These are phyloP conservation scores for Mormyrus iriodes DNA, from an alignment of 2,113 vertebrate genomes.

Conservation along the genomic window DNA sequence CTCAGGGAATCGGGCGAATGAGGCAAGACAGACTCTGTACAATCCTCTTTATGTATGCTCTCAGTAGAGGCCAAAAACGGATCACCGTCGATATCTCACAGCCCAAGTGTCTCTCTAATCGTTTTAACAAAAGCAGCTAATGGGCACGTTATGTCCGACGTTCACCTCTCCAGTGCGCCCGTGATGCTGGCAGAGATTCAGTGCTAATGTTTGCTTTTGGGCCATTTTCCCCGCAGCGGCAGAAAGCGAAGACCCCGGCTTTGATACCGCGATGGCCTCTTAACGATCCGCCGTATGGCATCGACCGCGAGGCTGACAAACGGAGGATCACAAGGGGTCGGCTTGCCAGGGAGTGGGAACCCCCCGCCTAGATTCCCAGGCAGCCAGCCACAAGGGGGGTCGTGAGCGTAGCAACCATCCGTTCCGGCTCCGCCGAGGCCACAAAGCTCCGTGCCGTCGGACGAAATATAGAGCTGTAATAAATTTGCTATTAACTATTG, in stretches of 20 bases:
- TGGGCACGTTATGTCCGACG: not conserved
- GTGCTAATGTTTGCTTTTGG: not conserved
- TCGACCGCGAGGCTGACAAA: not conserved
- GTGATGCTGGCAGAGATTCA: not conserved
- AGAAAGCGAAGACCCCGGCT: not conserved
- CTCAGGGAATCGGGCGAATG: not conserved
- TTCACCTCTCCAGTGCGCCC: not conserved
- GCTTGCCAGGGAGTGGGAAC: not conserved
- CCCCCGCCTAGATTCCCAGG: not conserved
- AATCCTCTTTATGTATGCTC: not conserved
- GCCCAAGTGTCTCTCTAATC: not conserved
- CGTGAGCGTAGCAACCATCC: not conserved
- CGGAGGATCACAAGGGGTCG: not conserved
- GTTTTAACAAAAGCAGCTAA: not conserved
- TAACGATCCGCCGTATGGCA: not conserved
- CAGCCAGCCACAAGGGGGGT: not conserved
- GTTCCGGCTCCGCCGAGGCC: not conserved
- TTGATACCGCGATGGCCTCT: conserved; percentile 1
- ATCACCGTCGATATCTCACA: not conserved
- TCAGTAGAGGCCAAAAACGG: not conserved
- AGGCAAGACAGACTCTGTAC: not conserved
- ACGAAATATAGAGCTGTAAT: not conserved
- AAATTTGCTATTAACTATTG: conserved; percentile 31
- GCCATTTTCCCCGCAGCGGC: not conserved
- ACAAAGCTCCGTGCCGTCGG: not conserved